A percentile compares a stretch with the other conserved stretches of the same genome.
Evolutionary conservation across 2,113 vertebrate species (phyloP).

Genomic region (Helogale parvula): DNA sequence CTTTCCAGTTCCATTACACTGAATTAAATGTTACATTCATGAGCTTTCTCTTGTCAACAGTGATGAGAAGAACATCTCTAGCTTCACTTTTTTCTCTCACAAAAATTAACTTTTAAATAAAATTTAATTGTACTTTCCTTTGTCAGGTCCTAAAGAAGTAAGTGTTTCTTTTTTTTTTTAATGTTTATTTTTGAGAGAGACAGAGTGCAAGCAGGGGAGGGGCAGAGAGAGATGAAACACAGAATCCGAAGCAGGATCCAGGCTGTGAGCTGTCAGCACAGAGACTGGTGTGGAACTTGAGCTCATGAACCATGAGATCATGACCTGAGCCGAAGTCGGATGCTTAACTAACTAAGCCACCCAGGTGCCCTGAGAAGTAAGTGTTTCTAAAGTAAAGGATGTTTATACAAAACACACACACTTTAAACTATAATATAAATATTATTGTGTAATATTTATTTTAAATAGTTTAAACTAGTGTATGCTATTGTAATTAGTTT

Average conservation of each 20-base stretch:
- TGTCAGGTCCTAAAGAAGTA: constrained; percentile 41
- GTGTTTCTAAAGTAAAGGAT: background rate
- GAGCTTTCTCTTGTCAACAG: constrained; percentile 48
- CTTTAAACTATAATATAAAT: background rate
- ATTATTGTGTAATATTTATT: background rate
- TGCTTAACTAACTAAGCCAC: too few relatives aligned
- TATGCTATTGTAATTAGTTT: background rate
- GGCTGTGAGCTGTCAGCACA: too few relatives aligned
- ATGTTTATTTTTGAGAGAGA: too few relatives aligned
- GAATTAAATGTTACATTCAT: constrained; percentile 62
- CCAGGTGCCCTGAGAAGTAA: background rate
- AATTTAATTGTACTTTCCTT: constrained; percentile 64
- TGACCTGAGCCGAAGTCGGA: too few relatives aligned
- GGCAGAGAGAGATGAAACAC: too few relatives aligned
- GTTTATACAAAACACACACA: background rate
- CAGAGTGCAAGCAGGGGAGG: too few relatives aligned
- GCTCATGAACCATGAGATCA: too few relatives aligned
- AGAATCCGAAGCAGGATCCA: too few relatives aligned
- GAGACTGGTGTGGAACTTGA: too few relatives aligned
- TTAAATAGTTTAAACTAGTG: background rate
- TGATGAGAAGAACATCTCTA: constrained; percentile 30
- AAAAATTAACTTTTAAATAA: constrained; percentile 77
- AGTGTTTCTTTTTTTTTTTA: background rate
- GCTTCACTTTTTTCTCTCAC: background rate
- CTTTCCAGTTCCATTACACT: background rate